These are phyloP conservation scores for Hemicrepidius hirtus DNA, from an alignment of 2,888 invertebrate species.

Conservation along the genomic window DNA sequence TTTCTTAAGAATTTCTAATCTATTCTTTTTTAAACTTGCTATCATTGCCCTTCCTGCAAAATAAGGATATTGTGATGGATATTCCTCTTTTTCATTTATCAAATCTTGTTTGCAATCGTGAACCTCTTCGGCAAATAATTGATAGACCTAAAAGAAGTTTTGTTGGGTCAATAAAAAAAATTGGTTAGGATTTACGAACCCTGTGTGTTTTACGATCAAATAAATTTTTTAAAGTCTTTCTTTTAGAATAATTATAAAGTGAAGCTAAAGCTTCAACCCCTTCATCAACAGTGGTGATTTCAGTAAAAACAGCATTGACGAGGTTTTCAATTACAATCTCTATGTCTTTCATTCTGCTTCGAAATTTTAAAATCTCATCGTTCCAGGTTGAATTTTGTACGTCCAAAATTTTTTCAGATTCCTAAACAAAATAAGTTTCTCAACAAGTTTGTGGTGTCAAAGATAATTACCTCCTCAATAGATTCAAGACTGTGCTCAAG, in stretches of 20 bases:
- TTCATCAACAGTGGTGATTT: constrained; percentile 87
- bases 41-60: constrained; percentile 83
- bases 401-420: constrained; percentile 81
- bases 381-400: constrained; percentile 90
- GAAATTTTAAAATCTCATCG: constrained; percentile 80
- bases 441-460: too few relatives aligned
- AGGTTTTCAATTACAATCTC: constrained; percentile 89
- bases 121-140: constrained; percentile 85
- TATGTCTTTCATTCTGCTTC: constrained; percentile 77
- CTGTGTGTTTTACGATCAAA: constrained; percentile 81
- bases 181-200: constrained; percentile 72
- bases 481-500: constrained; percentile 79
- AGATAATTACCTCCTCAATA: constrained; percentile 72
- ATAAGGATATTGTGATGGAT: constrained; percentile 81
- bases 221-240: constrained; percentile 81
- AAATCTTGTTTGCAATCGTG: constrained; percentile 83
- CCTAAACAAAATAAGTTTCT: constrained; percentile 63
- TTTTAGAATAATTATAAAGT: constrained; percentile 84
- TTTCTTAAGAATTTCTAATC: constrained; percentile 77
- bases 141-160: constrained; percentile 77
- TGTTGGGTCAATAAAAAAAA: not conserved
- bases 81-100: constrained; percentile 76
- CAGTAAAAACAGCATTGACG: constrained; percentile 85
- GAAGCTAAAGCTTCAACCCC: constrained; percentile 85
- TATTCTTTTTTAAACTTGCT: constrained; percentile 80